Evolutionary conservation across 2,888 invertebrate species (phyloP), one percentile per base, ranked within the genome.

Genomic region (Acanthosepion esculentum): DNA sequence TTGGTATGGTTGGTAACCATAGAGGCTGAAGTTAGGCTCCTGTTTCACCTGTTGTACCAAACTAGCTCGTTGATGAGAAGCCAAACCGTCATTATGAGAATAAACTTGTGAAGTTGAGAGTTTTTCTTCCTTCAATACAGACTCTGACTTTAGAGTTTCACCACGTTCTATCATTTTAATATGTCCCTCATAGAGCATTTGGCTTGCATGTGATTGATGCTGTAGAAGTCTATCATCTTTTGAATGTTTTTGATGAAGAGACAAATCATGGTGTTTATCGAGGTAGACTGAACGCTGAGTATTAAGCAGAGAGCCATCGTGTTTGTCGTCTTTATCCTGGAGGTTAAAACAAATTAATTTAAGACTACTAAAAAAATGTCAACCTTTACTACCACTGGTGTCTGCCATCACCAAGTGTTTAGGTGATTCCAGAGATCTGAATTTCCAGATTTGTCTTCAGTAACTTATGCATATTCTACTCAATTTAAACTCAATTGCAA

Each of bases 1-100:
- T 93, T 97, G 97, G 95, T 96, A 97, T 91, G 97, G 97, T 95
- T 97, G 97, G 95, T 97, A 97, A 41, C 97, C 97, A 96, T 97
- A 97, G 50, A 97, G 96, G 96, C 96, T 97, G 95, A 97, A 97
- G 95, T 96, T 97, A 33, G 97, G 96, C 94, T 96, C 95, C 95
- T 95, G 95, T 96, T 96, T 95, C 95, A 95, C 94, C 78, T 78
- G 59, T 41, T 95, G 94, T 48, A 94, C n/a, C 55, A 94, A 59
- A 53, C 91, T 59, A 64, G 94, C 23, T 29, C 94, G 94, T 23
- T 55, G 64, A 41, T 64, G 94, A 23, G 55, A 55, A 59, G 94
- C 29, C n/a, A 94, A 48, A 59, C 15, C 48, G 29, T 94, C 94
- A 59, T 64, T 15, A 41, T 94, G 59, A 48, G 94, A 94, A 94